phyloP scores from a whole-genome alignment of 2,797 vertebrate species.

The Kryptolebias ocellatus region DNA sequence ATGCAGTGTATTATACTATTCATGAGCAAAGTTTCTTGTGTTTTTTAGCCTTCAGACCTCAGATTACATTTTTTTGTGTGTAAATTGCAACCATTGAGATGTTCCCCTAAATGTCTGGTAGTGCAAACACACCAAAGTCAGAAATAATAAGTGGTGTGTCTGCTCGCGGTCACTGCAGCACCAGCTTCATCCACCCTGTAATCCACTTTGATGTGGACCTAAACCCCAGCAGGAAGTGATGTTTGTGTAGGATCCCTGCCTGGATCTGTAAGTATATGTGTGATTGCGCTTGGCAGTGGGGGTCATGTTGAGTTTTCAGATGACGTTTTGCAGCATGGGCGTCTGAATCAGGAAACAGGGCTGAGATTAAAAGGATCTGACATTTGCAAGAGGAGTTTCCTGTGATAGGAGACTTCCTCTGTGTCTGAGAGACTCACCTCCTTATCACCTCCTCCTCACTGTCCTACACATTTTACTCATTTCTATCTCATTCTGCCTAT shows the following conservation, averaged over 20 bases:
- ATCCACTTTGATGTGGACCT: conserved; percentile 72
- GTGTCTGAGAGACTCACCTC: conserved; percentile 55
- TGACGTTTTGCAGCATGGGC: conserved; percentile 47
- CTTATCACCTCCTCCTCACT: conserved; percentile 55
- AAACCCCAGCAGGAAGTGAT: conserved; percentile 51
- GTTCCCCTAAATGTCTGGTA: conserved; percentile 34
- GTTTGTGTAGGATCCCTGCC: conserved; percentile 66
- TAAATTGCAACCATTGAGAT: conserved; percentile 20
- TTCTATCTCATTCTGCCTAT: conserved; percentile 1
- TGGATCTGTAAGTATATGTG: conserved; percentile 47
- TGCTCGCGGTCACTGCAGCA: conserved; percentile 40
- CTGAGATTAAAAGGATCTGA: conserved; percentile 69
- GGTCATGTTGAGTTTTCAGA: conserved; percentile 5
- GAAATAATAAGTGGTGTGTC: conserved; percentile 57
- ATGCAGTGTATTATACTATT: background rate
- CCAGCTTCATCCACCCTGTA: conserved; percentile 63
- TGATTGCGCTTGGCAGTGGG: conserved; percentile 34
- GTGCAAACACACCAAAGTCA: conserved; percentile 49
- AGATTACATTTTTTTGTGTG: conserved; percentile 2
- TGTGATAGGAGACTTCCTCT: conserved; percentile 75
- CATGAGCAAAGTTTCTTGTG: conserved; percentile 1
- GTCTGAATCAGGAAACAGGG: conserved; percentile 65
- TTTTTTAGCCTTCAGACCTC: background rate
- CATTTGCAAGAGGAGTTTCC: conserved; percentile 67
- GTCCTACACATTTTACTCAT: conserved; percentile 27